Conservation (phyloP, 2,888 invertebrate species). For the Crematogaster levior region DNA sequence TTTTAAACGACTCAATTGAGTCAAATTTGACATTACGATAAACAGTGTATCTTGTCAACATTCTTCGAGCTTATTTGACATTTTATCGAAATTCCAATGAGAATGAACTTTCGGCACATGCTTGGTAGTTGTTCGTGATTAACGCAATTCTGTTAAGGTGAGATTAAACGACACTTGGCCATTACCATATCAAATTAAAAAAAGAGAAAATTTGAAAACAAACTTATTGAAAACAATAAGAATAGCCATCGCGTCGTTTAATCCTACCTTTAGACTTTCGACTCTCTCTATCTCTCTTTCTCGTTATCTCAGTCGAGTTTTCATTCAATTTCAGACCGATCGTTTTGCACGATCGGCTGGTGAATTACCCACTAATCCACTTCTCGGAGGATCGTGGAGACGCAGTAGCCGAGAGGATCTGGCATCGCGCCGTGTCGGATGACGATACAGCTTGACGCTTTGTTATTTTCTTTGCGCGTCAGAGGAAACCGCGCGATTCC, state of each 20-base stretch:
- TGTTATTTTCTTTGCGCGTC: conserved; percentile 69
- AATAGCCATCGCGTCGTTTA: too few species aligned
- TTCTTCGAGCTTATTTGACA: not conserved
- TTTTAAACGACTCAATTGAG: too few species aligned
- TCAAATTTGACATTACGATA: too few species aligned
- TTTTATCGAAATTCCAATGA: not conserved
- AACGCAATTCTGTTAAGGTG: not conserved
- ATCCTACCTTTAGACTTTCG: not conserved
- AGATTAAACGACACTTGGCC: too few species aligned
- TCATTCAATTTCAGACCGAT: not conserved
- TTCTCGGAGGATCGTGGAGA: not conserved
- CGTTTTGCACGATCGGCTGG: not conserved
- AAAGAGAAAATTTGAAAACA: too few species aligned
- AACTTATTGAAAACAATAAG: too few species aligned
- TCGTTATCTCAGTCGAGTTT: not conserved
- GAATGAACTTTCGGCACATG: not conserved
- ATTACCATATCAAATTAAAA: too few species aligned
- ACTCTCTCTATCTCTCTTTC: not conserved
- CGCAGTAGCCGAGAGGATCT: not conserved
- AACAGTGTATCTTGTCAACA: not conserved
- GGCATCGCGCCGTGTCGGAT: not conserved
- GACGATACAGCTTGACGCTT: conserved; percentile 31
- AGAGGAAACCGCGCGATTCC: conserved; percentile 20
- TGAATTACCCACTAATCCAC: conserved; percentile 34
- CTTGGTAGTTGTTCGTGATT: not conserved